phyloP scores from a whole-genome alignment of 2,797 vertebrate species.

The Orientallactaga sibirica region DNA sequence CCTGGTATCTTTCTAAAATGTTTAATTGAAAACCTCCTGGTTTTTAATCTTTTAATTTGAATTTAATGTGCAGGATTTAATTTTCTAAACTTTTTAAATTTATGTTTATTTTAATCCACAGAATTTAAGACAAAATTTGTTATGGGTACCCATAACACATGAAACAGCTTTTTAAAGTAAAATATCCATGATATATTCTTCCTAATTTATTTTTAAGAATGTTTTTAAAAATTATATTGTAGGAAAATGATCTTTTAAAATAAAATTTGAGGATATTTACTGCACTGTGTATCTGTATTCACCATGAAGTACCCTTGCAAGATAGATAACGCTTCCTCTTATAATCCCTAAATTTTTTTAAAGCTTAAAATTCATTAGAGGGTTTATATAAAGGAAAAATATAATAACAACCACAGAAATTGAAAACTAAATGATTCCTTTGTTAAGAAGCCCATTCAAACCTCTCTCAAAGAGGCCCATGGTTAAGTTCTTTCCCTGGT shows the following conservation, averaged over 20 bases:
- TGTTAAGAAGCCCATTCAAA: conserved; percentile 51
- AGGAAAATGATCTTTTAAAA: neutral
- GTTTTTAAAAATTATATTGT: neutral
- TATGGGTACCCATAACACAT: neutral
- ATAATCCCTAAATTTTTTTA: neutral
- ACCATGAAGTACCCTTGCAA: neutral
- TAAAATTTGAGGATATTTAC: conserved; percentile 39
- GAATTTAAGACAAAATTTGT: neutral
- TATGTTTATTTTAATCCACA: neutral
- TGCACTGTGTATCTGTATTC: neutral
- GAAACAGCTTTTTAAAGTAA: conserved; percentile 21
- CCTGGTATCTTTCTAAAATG: neutral
- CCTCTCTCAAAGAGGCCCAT: neutral
- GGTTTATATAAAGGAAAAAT: conserved; percentile 32
- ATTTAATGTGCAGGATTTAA: neutral
- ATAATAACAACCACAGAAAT: neutral
- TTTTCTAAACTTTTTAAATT: neutral
- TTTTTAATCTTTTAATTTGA: neutral
- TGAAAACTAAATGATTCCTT: neutral
- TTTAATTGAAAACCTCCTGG: neutral
- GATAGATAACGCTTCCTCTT: conserved; percentile 7
- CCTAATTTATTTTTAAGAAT: neutral
- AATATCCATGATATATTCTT: neutral
- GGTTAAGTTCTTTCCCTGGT: neutral
- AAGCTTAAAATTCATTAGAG: conserved; percentile 27